Conservation (phyloP, 2,888 invertebrate species). For the Sarcophaga variegata region DNA sequence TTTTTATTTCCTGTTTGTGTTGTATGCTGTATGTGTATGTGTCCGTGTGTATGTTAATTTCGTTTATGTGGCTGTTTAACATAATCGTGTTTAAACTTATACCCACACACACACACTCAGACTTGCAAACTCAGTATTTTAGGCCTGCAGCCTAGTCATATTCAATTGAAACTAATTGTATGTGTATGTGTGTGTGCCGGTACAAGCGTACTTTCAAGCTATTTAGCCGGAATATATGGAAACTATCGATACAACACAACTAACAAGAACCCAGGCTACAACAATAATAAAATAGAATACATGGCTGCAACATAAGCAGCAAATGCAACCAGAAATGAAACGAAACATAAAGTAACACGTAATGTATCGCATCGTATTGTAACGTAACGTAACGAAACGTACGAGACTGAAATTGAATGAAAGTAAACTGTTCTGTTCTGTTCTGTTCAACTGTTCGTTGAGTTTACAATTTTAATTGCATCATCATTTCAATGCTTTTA, state of each 20-base stretch:
- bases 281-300: no score
- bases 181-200: no score
- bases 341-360: no score
- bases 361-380: no score
- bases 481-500: conserved; percentile 45
- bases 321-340: no score
- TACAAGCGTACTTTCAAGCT: no score
- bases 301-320: no score
- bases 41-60: conserved; percentile 57
- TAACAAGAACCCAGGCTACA: no score
- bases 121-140: neutral
- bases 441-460: conserved; percentile 18
- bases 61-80: conserved; percentile 59
- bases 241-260: no score
- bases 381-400: no score
- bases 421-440: conserved; percentile 58
- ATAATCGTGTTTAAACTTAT: conserved; percentile 48
- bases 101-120: conserved; percentile 16
- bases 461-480: conserved; percentile 69
- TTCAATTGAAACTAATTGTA: neutral
- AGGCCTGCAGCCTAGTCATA: neutral
- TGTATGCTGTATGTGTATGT: conserved; percentile 9
- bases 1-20: conserved; percentile 25
- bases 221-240: no score
- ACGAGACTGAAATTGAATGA: neutral